Evolutionary conservation across 2,888 invertebrate genomes (phyloP).

Genomic region (Ptychoptera contaminata): DNA sequence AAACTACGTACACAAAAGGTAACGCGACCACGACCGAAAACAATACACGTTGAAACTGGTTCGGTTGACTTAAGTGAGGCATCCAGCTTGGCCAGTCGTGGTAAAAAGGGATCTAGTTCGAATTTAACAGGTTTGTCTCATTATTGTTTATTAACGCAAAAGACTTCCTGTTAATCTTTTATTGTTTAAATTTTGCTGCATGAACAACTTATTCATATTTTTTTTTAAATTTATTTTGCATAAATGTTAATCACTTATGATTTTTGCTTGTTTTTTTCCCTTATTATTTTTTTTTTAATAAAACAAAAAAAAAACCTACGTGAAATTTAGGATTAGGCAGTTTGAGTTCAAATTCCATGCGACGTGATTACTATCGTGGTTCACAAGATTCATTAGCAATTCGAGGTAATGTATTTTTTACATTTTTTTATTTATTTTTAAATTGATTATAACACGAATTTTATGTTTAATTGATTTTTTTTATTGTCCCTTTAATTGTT

Average conservation of each 20-base stretch:
- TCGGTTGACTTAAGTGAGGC: constrained; percentile 64
- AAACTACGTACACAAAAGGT: constrained; percentile 49
- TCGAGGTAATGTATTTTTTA: constrained; percentile 44
- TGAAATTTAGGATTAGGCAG: constrained; percentile 21
- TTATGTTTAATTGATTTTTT: constrained; percentile 5
- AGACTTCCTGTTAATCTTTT: constrained; percentile 10
- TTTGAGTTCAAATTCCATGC: constrained; percentile 49
- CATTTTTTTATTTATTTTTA: constrained; percentile 7
- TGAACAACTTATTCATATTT: constrained; percentile 9
- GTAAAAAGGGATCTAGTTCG: constrained; percentile 66
- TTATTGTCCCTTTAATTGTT: constrained; percentile 6
- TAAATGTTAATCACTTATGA: constrained; percentile 8
- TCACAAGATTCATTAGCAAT: constrained; percentile 79
- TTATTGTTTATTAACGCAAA: no score
- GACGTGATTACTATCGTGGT: constrained; percentile 81
- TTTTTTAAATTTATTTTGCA: constrained; percentile 11
- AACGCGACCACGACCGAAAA: constrained; percentile 69
- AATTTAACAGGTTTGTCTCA: constrained; percentile 68
- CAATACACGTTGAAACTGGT: constrained; percentile 75
- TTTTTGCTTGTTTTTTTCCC: constrained; percentile 16
- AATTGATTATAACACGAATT: no score
- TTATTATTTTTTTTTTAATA: constrained; percentile 19
- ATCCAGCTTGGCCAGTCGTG: constrained; percentile 50
- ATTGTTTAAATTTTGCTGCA: constrained; percentile 11
- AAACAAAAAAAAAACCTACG: constrained; percentile 11